These are phyloP conservation scores for Spisula solida DNA, from an alignment of 2,888 invertebrate species.

Conservation along the genomic window DNA sequence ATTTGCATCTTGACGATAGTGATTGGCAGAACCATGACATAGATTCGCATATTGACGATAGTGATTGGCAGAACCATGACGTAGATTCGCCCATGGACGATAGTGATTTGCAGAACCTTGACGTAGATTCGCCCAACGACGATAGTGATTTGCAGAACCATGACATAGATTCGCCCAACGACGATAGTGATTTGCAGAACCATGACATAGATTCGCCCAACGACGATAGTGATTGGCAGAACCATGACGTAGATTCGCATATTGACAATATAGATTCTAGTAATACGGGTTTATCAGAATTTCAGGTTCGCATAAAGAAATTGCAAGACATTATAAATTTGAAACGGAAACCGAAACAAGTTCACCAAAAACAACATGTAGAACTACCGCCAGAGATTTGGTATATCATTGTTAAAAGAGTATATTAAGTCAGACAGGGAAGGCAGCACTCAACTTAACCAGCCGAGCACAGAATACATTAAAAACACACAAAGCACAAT, in stretches of 20 bases:
- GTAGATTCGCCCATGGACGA: not conserved
- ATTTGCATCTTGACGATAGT: too few relatives aligned
- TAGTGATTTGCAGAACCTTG: not conserved
- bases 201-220: too few relatives aligned
- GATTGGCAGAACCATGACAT: too few relatives aligned
- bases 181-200: not conserved
- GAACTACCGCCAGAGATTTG: conserved; percentile 23
- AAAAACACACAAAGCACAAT: too few relatives aligned
- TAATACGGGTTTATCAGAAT: conserved; percentile 13
- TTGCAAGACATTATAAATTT: conserved; percentile 15
- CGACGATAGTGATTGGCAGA: not conserved
- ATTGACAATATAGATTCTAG: not conserved
- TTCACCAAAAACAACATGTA: not conserved
- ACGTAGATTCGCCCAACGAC: too few relatives aligned
- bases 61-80: too few relatives aligned
- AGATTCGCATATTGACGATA: not conserved
- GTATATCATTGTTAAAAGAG: conserved; percentile 19
- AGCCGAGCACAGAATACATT: too few relatives aligned
- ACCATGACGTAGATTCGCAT: too few relatives aligned
- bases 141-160: not conserved
- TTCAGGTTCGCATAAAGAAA: not conserved
- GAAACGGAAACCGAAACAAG: not conserved
- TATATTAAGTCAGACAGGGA: too few relatives aligned
- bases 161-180: too few relatives aligned
- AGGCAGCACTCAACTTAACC: too few relatives aligned